Percentiles rank a stretch among this genome's conserved stretches.
These are phyloP conservation scores for Neodiprion virginianus DNA, from an alignment of 1,140 invertebrate genomes.

Conservation along the genomic window DNA sequence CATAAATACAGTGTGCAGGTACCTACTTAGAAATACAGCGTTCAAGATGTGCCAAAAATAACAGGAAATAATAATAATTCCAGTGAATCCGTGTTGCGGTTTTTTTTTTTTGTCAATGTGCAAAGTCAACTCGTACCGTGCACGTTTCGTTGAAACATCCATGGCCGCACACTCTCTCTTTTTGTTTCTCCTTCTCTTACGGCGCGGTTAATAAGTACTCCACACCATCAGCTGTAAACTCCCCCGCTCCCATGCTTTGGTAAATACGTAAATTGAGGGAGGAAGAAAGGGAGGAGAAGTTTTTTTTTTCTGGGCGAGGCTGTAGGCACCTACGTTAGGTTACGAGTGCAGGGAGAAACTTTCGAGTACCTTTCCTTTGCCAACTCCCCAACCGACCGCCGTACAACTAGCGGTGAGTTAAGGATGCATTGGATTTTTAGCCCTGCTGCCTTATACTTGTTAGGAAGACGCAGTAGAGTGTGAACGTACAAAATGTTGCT, in stretches of 20 bases:
- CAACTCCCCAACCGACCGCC: background rate
- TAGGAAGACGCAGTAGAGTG: conserved; percentile 37
- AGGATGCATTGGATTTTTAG: background rate
- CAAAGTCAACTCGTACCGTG: too few species aligned
- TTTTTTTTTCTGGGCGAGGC: conserved; percentile 32
- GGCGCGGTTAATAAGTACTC: conserved; percentile 36
- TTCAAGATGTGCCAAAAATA: too few species aligned
- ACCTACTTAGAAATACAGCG: too few species aligned
- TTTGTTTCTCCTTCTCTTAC: conserved; percentile 14
- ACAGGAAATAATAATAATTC: too few species aligned
- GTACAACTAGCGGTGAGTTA: background rate
- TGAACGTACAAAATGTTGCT: conserved; percentile 34
- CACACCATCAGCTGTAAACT: conserved; percentile 30
- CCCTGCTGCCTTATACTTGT: conserved; percentile 28
- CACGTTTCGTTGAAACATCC: background rate
- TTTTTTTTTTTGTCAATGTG: too few species aligned
- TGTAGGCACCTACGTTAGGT: conserved; percentile 36
- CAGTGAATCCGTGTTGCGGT: too few species aligned
- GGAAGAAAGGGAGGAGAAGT: background rate
- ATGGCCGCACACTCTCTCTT: conserved; percentile 30
- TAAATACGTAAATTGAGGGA: conserved; percentile 20
- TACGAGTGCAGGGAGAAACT: conserved; percentile 50
- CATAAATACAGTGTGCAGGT: too few species aligned
- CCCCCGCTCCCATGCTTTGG: conserved; percentile 34
- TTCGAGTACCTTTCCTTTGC: conserved; percentile 38